phyloP scores from a whole-genome alignment of 2,797 vertebrate genomes.

The Gymnopithys bicolor region DNA sequence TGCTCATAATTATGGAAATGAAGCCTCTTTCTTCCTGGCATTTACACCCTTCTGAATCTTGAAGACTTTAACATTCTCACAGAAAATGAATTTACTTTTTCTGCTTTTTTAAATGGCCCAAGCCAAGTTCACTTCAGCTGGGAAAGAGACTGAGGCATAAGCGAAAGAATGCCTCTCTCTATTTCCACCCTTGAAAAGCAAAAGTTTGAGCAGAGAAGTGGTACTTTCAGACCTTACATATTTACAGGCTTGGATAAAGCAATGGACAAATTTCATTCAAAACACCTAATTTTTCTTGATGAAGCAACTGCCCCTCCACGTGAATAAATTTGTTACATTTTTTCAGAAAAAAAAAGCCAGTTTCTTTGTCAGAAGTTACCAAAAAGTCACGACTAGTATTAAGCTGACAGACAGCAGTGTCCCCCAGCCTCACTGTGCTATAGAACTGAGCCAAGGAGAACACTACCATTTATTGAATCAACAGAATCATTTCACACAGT shows the following conservation, averaged over 20 bases:
- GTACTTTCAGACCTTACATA: neutral
- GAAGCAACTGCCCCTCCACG: neutral
- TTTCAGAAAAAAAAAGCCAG: neutral
- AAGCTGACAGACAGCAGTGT: neutral
- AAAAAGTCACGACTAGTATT: neutral
- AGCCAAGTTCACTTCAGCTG: neutral
- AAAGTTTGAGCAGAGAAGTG: neutral
- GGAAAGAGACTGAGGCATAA: neutral
- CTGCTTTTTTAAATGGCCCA: neutral
- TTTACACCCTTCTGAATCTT: neutral
- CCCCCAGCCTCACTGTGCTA: neutral
- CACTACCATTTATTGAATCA: neutral
- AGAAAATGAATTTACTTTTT: neutral
- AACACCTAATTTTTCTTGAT: neutral
- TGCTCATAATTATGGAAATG: slow-evolving; percentile 2
- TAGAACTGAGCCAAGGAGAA: neutral
- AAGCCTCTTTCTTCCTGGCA: neutral
- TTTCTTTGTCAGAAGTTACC: neutral
- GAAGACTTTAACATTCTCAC: neutral
- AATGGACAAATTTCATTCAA: neutral
- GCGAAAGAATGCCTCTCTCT: neutral
- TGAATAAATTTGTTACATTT: neutral
- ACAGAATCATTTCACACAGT: neutral
- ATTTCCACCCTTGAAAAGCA: neutral
- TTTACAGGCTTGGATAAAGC: neutral